Evolutionary conservation across 2,888 invertebrate genomes (phyloP).

Genomic region (Smittia aterrima): DNA sequence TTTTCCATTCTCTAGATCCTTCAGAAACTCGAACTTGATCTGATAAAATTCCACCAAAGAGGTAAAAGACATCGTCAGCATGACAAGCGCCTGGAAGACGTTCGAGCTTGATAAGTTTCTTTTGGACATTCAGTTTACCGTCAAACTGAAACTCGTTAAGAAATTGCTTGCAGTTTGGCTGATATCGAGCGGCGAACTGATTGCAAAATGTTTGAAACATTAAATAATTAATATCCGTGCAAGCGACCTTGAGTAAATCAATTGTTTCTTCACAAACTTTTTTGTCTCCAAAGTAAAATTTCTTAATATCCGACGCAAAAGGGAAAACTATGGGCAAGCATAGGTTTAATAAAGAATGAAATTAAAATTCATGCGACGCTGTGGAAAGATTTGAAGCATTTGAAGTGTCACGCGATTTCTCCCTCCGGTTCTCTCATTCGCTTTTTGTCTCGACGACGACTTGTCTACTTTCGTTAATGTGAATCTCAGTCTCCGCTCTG

Average conservation of each 20-base stretch:
- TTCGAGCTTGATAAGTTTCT: conserved; percentile 53
- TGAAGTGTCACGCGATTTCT: too few relatives aligned
- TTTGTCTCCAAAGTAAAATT: conserved; percentile 55
- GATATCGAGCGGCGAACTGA: conserved; percentile 47
- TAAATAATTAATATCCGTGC: conserved; percentile 54
- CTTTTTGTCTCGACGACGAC: too few relatives aligned
- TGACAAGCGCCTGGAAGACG: conserved; percentile 59
- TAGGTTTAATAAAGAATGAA: too few relatives aligned
- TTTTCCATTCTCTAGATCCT: conserved; percentile 45
- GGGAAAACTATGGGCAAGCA: too few relatives aligned
- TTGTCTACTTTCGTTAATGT: too few relatives aligned
- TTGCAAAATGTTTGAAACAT: conserved; percentile 48
- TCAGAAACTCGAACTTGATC: conserved; percentile 42
- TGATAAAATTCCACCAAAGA: conserved; percentile 50
- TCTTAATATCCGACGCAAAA: conserved; percentile 47
- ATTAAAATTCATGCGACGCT: too few relatives aligned
- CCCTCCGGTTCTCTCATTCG: too few relatives aligned
- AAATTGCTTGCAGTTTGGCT: conserved; percentile 41
- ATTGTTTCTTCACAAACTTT: conserved; percentile 51
- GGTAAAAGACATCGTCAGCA: conserved; percentile 61
- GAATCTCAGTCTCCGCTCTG: too few relatives aligned
- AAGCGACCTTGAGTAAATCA: conserved; percentile 54
- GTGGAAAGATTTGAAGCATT: too few relatives aligned
- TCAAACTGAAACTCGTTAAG: conserved; percentile 61
- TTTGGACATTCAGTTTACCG: conserved; percentile 58